Conservation (phyloP, 1,140 invertebrate genomes). For the Drepana arcuata region DNA sequence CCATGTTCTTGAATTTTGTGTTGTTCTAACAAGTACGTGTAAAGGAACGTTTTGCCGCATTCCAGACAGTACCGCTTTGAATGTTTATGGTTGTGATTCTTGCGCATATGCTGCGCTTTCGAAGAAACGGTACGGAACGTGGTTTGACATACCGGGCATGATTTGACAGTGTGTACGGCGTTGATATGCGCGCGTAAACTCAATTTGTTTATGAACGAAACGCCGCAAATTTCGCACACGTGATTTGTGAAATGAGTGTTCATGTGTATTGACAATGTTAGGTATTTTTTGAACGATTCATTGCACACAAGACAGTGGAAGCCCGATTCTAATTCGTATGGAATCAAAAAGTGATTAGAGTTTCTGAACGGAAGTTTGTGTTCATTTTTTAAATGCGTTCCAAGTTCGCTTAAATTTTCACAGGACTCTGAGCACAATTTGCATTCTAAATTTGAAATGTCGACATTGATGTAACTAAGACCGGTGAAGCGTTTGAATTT, state of each 20-base stretch:
- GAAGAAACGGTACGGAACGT: too few species aligned
- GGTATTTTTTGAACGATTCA: conserved; percentile 50
- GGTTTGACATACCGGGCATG: too few species aligned
- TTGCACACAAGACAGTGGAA: conserved; percentile 65
- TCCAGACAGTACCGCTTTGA: conserved; percentile 43
- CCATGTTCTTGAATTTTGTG: conserved; percentile 54
- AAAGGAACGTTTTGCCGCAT: conserved; percentile 38
- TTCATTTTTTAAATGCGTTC: conserved; percentile 15
- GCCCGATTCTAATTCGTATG: conserved; percentile 20
- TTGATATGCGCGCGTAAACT: conserved; percentile 65
- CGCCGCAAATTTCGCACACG: conserved; percentile 65
- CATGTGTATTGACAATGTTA: conserved; percentile 58
- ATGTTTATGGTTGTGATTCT: conserved; percentile 52
- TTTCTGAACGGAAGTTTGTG: conserved; percentile 15
- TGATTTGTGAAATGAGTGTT: conserved; percentile 60
- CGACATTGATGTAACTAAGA: conserved; percentile 23
- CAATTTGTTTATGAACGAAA: conserved; percentile 67
- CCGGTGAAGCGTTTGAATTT: conserved; percentile 16
- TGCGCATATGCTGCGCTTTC: conserved; percentile 54
- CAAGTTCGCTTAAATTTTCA: conserved; percentile 11
- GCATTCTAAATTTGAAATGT: conserved; percentile 28
- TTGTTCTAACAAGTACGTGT: conserved; percentile 47
- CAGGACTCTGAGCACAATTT: conserved; percentile 16
- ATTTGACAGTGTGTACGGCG: too few species aligned
- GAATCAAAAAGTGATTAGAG: conserved; percentile 20